Evolutionary conservation across 1,140 invertebrate species (phyloP).

Genomic region (Drosophila orena): DNA sequence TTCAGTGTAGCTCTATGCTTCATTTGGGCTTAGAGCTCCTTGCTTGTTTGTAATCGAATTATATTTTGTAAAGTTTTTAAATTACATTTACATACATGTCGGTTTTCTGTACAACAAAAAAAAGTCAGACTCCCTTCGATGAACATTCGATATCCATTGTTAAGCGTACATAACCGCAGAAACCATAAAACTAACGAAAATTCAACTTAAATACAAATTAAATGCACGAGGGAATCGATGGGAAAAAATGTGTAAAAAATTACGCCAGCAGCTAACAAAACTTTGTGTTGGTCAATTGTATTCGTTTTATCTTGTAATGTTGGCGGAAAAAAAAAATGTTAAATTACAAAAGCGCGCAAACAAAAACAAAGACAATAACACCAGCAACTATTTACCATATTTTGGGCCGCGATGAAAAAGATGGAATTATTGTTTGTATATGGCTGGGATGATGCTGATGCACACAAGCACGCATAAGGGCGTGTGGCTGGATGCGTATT

Average conservation of each 20-base stretch:
- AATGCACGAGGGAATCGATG: constrained; percentile 13
- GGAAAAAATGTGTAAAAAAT: constrained; percentile 19
- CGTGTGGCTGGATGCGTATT: constrained; percentile 50
- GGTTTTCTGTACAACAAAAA: not conserved
- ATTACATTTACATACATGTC: constrained; percentile 8
- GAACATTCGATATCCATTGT: constrained; percentile 14
- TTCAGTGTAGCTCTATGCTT: not conserved
- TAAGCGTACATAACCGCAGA: constrained; percentile 48
- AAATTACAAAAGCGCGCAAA: constrained; percentile 42
- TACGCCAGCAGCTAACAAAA: constrained; percentile 36
- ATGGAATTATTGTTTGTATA: constrained; percentile 29
- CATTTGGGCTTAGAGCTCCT: not conserved
- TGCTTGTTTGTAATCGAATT: constrained; percentile 8
- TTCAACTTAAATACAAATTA: constrained; percentile 55
- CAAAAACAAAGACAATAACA: constrained; percentile 41
- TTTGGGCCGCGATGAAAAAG: constrained; percentile 22
- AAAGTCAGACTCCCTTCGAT: not conserved
- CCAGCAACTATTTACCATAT: constrained; percentile 37
- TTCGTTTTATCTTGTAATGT: constrained; percentile 16
- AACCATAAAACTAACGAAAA: constrained; percentile 55
- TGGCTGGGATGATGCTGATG: constrained; percentile 9
- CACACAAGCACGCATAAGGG: constrained; percentile 4
- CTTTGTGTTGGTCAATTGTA: constrained; percentile 41
- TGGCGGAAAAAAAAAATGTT: constrained; percentile 44
- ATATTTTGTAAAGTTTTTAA: constrained; percentile 11